Conservation (phyloP, 2,888 invertebrate genomes). For the Yponomeuta malinellus region DNA sequence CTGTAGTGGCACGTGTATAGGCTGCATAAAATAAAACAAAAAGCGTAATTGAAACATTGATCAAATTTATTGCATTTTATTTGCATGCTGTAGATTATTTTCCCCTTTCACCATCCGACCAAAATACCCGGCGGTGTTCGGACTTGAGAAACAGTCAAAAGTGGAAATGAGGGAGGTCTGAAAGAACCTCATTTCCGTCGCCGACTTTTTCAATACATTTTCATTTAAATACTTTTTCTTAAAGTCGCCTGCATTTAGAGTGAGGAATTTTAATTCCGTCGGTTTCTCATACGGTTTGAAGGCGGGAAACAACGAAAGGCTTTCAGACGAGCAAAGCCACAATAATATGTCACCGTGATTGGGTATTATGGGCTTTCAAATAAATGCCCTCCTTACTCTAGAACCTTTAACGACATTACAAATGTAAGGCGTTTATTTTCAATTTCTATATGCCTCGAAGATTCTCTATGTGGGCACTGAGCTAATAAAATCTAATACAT, state of each 20-base stretch:
- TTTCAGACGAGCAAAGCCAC: not conserved
- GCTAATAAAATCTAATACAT: too few relatives aligned
- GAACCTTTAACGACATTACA: not conserved
- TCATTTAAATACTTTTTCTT: conserved; percentile 13
- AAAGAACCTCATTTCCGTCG: conserved; percentile 13
- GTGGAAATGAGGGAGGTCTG: conserved; percentile 1
- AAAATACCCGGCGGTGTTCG: conserved; percentile 5
- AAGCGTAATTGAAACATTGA: not conserved
- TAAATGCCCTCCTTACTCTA: not conserved
- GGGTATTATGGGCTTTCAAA: not conserved
- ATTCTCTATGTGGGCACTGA: too few relatives aligned
- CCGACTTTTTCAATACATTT: conserved; percentile 12
- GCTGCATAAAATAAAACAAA: too few relatives aligned
- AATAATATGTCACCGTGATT: not conserved
- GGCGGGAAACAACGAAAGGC: conserved; percentile 2
- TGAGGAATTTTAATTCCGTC: not conserved
- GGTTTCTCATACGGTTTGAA: not conserved
- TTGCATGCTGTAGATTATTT: not conserved
- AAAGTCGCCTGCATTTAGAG: conserved; percentile 2
- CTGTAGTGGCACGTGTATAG: too few relatives aligned
- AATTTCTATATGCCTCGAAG: too few relatives aligned
- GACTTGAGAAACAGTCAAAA: conserved; percentile 20
- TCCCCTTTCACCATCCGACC: not conserved
- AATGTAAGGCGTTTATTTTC: not conserved
- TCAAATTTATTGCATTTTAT: not conserved